phyloP scores from a whole-genome alignment of 2,113 vertebrate genomes.

The Spea multiplicata region DNA sequence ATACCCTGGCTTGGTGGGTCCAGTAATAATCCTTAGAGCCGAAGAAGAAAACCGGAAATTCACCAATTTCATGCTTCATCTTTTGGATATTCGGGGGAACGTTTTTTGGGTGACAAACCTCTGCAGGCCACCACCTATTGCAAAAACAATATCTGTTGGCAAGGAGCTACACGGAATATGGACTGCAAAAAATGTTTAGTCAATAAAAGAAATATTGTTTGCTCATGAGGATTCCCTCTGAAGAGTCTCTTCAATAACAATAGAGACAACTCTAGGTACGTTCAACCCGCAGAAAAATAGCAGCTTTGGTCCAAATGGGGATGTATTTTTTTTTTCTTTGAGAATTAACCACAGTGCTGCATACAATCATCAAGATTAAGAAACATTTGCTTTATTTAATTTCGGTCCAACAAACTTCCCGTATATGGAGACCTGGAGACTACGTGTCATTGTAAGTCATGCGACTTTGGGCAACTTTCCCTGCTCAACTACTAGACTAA shows the following conservation, averaged over 20 bases:
- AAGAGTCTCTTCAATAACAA: background rate
- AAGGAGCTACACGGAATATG: background rate
- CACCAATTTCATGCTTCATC: slow-evolving; percentile 93
- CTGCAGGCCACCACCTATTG: slow-evolving; percentile 97
- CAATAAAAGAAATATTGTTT: background rate
- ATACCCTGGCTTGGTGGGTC: slow-evolving; percentile 96
- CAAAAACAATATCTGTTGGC: slow-evolving; percentile 49
- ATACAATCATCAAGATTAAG: too few species aligned
- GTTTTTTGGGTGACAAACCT: slow-evolving; percentile 92
- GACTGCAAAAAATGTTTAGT: background rate
- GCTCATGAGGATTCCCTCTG: background rate
- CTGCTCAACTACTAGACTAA: too few species aligned
- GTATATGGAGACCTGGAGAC: too few species aligned
- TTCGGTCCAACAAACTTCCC: too few species aligned
- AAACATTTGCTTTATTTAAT: too few species aligned
- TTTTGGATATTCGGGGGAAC: slow-evolving; percentile 98
- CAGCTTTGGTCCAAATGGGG: too few species aligned
- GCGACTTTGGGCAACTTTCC: too few species aligned
- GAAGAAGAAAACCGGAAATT: slow-evolving; percentile 98
- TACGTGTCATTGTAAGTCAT: too few species aligned
- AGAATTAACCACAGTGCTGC: too few species aligned
- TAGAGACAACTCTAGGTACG: background rate
- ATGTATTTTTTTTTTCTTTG: too few species aligned
- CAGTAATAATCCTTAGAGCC: slow-evolving; percentile 98
- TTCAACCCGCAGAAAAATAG: too few species aligned